Percentiles rank a stretch among this genome's conserved stretches.
Conservation (phyloP, 2,797 vertebrate species). For the Pyrocephalus nanus region DNA sequence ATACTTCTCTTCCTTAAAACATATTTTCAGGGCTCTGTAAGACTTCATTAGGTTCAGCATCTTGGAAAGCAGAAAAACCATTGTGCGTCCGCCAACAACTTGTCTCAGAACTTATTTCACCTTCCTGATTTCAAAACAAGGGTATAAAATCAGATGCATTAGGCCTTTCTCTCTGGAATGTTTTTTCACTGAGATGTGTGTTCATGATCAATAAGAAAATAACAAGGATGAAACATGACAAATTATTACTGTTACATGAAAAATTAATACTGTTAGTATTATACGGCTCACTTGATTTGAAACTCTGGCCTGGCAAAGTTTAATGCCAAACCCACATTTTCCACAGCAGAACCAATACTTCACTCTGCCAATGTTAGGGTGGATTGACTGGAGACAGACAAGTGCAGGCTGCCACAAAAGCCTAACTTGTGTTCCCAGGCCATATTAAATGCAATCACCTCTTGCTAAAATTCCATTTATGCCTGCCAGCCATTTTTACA, state of each 20-base stretch:
- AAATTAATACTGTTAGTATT: background rate
- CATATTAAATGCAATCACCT: background rate
- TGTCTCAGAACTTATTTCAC: background rate
- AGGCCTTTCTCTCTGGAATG: background rate
- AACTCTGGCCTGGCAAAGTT: background rate
- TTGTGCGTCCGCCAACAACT: background rate
- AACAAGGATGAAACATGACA: background rate
- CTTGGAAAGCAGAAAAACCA: background rate
- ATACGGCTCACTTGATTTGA: background rate
- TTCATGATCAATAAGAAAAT: rapidly evolving
- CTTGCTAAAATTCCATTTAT: background rate
- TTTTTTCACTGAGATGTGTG: background rate
- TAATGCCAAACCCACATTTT: background rate
- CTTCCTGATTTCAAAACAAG: background rate
- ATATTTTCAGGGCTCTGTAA: background rate
- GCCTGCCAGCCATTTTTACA: rapidly evolving
- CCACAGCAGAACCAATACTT: background rate
- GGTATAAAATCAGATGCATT: background rate
- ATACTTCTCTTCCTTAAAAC: background rate
- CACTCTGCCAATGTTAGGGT: rapidly evolving
- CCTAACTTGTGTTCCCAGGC: background rate
- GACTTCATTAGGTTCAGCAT: background rate
- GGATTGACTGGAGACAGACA: background rate
- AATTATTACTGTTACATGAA: background rate
- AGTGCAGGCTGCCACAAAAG: rapidly evolving